phyloP scores from a whole-genome alignment of 2,113 vertebrate genomes.

The Tinamus guttatus region DNA sequence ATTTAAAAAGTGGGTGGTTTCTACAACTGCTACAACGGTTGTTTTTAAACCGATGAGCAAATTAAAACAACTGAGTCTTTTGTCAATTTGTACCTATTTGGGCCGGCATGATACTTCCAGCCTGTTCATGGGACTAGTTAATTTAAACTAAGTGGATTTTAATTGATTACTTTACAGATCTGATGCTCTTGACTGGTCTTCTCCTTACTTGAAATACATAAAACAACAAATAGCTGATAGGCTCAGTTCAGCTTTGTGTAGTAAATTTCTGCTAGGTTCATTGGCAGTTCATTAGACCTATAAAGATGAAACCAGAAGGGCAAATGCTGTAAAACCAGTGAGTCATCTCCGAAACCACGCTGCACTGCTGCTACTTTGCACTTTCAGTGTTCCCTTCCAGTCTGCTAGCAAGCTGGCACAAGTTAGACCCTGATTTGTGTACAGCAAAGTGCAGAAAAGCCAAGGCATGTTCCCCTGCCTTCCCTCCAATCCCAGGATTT shows the following conservation, averaged over 20 bases:
- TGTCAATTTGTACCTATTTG: not conserved
- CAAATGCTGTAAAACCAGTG: not conserved
- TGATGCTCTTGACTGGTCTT: not conserved
- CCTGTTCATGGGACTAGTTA: not conserved
- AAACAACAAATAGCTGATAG: not conserved
- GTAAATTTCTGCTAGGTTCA: not conserved
- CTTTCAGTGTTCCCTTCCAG: not conserved
- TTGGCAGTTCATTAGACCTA: not conserved
- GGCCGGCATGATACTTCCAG: conserved; percentile 6
- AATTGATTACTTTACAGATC: not conserved
- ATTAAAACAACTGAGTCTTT: not conserved
- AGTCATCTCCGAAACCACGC: not conserved
- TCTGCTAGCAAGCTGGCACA: conserved; percentile 10
- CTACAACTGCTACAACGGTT: conserved; percentile 32
- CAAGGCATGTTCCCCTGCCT: not conserved
- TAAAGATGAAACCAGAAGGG: not conserved
- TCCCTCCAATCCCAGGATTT: not conserved
- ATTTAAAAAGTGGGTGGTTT: conserved; percentile 66
- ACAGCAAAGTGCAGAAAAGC: not conserved
- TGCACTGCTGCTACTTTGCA: not conserved
- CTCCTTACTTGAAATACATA: not conserved
- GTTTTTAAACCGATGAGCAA: conserved; percentile 66
- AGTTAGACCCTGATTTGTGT: not conserved
- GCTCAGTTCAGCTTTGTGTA: not conserved
- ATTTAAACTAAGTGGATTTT: not conserved